phyloP scores from a whole-genome alignment of 2,113 vertebrate genomes.

The Chrysemys picta region DNA sequence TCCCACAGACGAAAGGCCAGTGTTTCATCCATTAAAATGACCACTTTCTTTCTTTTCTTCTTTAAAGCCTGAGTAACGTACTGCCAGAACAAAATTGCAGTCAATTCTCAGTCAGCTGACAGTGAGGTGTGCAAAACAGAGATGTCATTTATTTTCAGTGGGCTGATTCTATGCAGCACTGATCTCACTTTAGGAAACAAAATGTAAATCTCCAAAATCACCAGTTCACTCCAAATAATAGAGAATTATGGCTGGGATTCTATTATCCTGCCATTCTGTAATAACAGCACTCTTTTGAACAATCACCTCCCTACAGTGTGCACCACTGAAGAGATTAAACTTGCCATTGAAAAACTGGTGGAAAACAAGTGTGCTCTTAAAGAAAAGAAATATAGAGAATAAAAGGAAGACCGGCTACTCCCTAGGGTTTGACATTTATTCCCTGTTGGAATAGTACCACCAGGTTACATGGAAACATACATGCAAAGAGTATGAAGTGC shows the following conservation, averaged over 20 bases:
- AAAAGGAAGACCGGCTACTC: neutral
- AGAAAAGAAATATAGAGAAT: neutral
- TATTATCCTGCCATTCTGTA: neutral
- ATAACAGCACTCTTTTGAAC: constrained; percentile 23
- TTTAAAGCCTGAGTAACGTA: neutral
- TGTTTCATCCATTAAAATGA: neutral
- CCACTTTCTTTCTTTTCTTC: neutral
- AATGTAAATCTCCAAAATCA: constrained; percentile 31
- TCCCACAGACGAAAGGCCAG: neutral
- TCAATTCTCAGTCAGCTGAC: accelerated
- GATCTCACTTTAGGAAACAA: constrained; percentile 14
- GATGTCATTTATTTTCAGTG: neutral
- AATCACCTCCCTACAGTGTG: neutral
- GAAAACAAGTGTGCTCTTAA: constrained; percentile 11
- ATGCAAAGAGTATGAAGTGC: neutral
- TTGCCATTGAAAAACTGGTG: constrained; percentile 15
- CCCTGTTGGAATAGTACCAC: constrained; percentile 1
- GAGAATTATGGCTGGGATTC: neutral
- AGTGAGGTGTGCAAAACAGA: accelerated
- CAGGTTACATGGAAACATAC: constrained; percentile 19
- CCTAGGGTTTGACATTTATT: neutral
- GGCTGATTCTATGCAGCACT: neutral
- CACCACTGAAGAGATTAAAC: constrained; percentile 22
- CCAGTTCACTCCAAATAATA: neutral
- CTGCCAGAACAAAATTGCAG: neutral